These are phyloP conservation scores for Puntigrus tetrazona DNA, from an alignment of 2,113 vertebrate species.

Conservation along the genomic window DNA sequence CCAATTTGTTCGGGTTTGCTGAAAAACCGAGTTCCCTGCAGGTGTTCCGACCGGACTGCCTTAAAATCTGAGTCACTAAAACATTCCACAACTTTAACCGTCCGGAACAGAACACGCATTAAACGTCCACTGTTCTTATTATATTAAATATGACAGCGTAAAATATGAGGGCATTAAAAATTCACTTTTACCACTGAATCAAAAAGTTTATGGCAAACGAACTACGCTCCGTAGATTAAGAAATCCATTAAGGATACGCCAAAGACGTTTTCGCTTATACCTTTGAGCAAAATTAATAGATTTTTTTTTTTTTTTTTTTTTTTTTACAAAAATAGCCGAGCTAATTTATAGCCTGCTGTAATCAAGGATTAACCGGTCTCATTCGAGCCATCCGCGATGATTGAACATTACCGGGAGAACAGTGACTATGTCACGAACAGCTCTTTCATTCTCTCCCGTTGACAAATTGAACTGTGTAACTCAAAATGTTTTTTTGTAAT, in stretches of 20 bases:
- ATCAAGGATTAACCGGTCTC: not conserved
- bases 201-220: slow-evolving; percentile 27
- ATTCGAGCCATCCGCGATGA: slow-evolving; percentile 2
- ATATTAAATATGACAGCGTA: not conserved
- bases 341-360: not conserved
- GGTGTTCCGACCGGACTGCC: not conserved
- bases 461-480: not conserved
- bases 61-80: slow-evolving; percentile 23
- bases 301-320: slow-evolving; percentile 16
- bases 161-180: not conserved
- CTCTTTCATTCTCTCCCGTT: not conserved
- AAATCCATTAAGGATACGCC: slow-evolving; percentile 23
- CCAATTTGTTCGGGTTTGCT: not conserved
- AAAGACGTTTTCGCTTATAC: not conserved
- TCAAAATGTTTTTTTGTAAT: slow-evolving; percentile 18
- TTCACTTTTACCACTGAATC: slow-evolving; percentile 10
- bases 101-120: not conserved
- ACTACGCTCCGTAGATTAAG: slow-evolving; percentile 8
- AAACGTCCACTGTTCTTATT: not conserved
- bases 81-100: slow-evolving; percentile 5
- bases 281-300: slow-evolving; percentile 11
- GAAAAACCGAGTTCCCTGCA: slow-evolving; percentile 10
- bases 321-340: slow-evolving; percentile 17
- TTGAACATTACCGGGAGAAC: not conserved
- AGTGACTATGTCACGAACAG: not conserved